A percentile compares a stretch with the other conserved stretches of the same genome.
phyloP scores from a whole-genome alignment of 2,888 invertebrate species.

The Tromatobia lineatoria region DNA sequence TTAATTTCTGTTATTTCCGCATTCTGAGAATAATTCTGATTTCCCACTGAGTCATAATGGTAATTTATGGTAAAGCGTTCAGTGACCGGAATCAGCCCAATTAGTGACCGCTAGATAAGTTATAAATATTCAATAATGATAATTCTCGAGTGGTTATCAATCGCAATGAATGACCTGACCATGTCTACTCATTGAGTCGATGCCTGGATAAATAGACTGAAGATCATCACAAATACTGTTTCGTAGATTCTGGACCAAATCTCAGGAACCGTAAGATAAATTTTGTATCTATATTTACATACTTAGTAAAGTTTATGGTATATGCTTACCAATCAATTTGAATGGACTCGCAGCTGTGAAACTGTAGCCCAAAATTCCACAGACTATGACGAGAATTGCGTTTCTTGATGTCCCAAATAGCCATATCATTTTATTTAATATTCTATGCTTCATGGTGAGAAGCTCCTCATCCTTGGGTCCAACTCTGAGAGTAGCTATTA shows the following conservation, averaged over 20 bases:
- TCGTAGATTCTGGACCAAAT: neutral
- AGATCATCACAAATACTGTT: neutral
- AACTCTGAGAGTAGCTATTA: constrained; percentile 89
- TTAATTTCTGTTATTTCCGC: neutral
- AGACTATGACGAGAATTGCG: constrained; percentile 92
- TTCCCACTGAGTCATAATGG: neutral
- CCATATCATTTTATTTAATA: constrained; percentile 91
- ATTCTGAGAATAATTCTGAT: neutral
- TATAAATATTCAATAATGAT: neutral
- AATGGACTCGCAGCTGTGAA: constrained; percentile 88
- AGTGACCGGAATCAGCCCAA: neutral
- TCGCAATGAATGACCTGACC: neutral
- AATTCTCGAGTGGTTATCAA: neutral
- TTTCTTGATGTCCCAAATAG: constrained; percentile 93
- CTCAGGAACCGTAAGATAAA: neutral
- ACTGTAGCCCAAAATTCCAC: constrained; percentile 90
- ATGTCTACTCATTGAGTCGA: neutral
- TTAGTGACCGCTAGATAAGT: neutral
- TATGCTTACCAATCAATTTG: constrained; percentile 88
- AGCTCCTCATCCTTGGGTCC: constrained; percentile 87
- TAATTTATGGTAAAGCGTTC: neutral
- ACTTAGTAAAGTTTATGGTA: neutral
- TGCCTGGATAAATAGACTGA: neutral
- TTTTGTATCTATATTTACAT: neutral
- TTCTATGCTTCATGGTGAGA: constrained; percentile 87